Evolutionary conservation across 2,113 vertebrate genomes (phyloP).

Genomic region (Numida meleagris): DNA sequence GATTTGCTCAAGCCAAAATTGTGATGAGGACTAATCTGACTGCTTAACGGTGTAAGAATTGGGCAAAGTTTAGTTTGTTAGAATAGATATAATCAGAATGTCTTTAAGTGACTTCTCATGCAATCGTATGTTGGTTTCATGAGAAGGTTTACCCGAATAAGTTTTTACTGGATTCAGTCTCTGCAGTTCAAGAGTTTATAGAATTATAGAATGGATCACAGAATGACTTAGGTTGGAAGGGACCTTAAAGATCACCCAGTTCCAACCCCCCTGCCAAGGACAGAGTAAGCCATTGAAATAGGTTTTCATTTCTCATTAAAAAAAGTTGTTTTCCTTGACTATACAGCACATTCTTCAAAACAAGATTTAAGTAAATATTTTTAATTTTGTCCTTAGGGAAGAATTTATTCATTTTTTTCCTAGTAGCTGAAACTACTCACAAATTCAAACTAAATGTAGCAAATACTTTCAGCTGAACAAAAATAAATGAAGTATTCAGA

Average conservation of each 20-base stretch:
- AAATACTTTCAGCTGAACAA: not conserved
- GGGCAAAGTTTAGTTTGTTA: not conserved
- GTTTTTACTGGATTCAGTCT: not conserved
- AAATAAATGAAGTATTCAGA: not conserved
- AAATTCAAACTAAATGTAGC: not conserved
- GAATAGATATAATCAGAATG: not conserved
- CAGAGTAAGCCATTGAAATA: not conserved
- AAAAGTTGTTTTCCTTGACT: not conserved
- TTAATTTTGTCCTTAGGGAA: not conserved
- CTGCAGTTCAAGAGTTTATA: not conserved
- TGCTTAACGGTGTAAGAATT: not conserved
- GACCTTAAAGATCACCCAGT: too few relatives aligned
- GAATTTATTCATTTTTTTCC: not conserved
- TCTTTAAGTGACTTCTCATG: not conserved
- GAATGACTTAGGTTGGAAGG: too few relatives aligned
- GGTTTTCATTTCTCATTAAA: not conserved
- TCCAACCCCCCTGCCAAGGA: too few relatives aligned
- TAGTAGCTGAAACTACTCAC: not conserved
- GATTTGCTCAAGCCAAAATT: not conserved
- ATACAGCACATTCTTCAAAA: not conserved
- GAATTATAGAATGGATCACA: too few relatives aligned
- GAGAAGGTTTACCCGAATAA: not conserved
- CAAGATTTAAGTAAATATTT: too few relatives aligned
- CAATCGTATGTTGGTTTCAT: not conserved
- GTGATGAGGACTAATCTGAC: not conserved